phyloP scores from a whole-genome alignment of 2,113 vertebrate genomes.

The Rhea pennata region DNA sequence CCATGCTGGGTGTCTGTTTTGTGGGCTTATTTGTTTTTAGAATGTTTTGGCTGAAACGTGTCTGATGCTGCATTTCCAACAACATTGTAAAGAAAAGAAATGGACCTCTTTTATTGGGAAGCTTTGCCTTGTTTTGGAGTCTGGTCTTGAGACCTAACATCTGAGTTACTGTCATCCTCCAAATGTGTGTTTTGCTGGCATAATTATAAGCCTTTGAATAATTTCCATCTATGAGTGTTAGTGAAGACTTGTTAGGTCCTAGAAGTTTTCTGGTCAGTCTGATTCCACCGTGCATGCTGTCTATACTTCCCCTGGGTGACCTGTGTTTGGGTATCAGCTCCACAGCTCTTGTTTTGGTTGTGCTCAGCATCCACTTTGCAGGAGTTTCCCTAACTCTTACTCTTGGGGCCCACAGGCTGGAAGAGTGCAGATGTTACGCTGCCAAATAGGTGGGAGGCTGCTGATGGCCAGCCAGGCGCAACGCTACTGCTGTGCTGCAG shows the following conservation, averaged over 20 bases:
- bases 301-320: not conserved
- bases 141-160: not conserved
- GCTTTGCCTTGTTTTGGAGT: not conserved
- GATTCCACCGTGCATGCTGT: accelerated
- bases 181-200: not conserved
- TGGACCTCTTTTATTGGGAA: not conserved
- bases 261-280: not conserved
- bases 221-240: accelerated
- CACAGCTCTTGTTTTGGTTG: accelerated
- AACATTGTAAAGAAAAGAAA: not conserved
- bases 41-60: not conserved
- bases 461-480: not conserved
- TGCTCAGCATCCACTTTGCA: accelerated
- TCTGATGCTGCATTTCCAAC: not conserved
- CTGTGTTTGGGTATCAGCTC: not conserved
- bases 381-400: too few relatives aligned
- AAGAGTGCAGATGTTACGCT: accelerated
- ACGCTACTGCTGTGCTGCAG: accelerated
- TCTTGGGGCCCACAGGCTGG: accelerated
- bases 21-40: not conserved
- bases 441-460: accelerated
- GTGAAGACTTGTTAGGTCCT: not conserved
- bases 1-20: not conserved
- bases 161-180: accelerated
- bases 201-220: not conserved